phyloP scores from a whole-genome alignment of 2,797 vertebrate genomes.

The Phoebastria nigripes region DNA sequence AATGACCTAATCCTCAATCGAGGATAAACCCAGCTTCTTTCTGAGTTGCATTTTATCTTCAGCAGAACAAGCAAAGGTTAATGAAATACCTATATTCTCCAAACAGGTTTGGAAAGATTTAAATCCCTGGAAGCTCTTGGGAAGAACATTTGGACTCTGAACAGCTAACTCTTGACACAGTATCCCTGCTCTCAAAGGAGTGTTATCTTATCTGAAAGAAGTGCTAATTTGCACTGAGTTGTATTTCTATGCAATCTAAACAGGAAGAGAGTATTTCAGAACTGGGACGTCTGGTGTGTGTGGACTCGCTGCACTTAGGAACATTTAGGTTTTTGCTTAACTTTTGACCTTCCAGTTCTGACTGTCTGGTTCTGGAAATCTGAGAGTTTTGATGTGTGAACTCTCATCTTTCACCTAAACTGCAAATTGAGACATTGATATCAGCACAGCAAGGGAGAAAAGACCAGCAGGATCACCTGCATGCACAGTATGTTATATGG shows the following conservation, averaged over 20 bases:
- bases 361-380: neutral
- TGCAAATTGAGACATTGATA: neutral
- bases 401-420: neutral
- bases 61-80: neutral
- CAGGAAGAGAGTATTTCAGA: conserved; percentile 26
- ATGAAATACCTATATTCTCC: neutral
- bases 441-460: neutral
- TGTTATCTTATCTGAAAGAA: conserved; percentile 34
- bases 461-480: neutral
- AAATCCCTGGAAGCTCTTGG: neutral
- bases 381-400: neutral
- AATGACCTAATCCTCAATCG: neutral
- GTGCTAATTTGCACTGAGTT: conserved; percentile 22
- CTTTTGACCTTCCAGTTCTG: neutral
- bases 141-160: neutral
- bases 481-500: neutral
- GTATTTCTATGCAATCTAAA: conserved; percentile 27
- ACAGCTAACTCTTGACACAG: neutral
- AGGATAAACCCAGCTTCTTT: neutral
- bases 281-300: neutral
- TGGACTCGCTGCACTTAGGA: neutral
- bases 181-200: neutral
- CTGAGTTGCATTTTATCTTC: neutral
- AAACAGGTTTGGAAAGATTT: neutral
- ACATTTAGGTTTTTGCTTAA: neutral